Evolutionary conservation across 1,140 invertebrate species (phyloP), one percentile per base, ranked within the genome.

Genomic region (Drusus annulatus): DNA sequence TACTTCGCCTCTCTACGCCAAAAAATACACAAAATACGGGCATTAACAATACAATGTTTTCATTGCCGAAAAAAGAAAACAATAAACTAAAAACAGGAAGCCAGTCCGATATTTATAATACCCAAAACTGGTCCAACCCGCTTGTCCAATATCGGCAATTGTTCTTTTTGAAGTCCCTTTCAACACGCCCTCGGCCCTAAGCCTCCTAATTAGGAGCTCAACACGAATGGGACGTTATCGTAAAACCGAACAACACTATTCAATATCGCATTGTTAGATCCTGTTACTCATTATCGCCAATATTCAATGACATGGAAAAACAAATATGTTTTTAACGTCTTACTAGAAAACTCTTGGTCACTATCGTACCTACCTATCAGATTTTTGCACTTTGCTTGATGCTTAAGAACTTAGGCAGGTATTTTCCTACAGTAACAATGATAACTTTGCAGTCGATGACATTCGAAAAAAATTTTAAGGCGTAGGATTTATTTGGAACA

Each of bases 171-270:
- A 6, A 19, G 13, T 19, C 51, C 21, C 65, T 69, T 69, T 69
- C 19, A 25, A 16, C n/a, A 28, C 25, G 19, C 45, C 15, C 50
- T 71, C 68, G 10, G 36, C 68, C 19, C 68, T 80, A 83, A 83
- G 80, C 81, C 81, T 51, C 5, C 31, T 78, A 80, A 83, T 83
- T 83, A 80, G 79, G 54, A 16, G 21, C 31, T 10, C 54, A 19
- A 63, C 81, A 83, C 81, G 81, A 75, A 78, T 83, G 60, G 76
- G 68, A 60, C 63, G 75, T 78, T 79, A 81, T 60, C 50, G 56
- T 60, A 17, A 78, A 81, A 74, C 54, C 76, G 62, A 60, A 63
- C 58, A 45, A 45, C 36, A 13, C 36, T 45, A 13, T 45, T 17
- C 54, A 17, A 28, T 63, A 31, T 60, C 52, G 17, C 25, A 82